phyloP scores from a whole-genome alignment of 2,888 invertebrate species.

The Perizoma affinitatum region DNA sequence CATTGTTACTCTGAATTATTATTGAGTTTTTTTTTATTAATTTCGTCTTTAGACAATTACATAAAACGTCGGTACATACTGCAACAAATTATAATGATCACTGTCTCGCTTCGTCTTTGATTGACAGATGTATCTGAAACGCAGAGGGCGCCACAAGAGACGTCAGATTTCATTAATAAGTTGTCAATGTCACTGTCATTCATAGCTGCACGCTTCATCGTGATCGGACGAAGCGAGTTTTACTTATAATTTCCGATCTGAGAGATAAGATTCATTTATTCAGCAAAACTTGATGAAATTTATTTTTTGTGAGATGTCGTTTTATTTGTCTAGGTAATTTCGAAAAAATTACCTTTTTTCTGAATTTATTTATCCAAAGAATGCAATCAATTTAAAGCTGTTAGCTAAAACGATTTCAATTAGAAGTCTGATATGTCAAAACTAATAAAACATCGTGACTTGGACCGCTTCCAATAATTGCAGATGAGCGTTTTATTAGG shows the following conservation, averaged over 20 bases:
- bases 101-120: constrained; percentile 35
- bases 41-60: constrained; percentile 20
- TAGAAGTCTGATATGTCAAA: constrained; percentile 57
- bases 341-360: background rate
- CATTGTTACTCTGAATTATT: too few relatives aligned
- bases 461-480: constrained; percentile 73
- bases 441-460: constrained; percentile 61
- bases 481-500: constrained; percentile 58
- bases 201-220: constrained; percentile 18
- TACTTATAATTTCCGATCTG: too few relatives aligned
- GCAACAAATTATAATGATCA: constrained; percentile 24
- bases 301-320: too few relatives aligned
- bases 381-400: constrained; percentile 37
- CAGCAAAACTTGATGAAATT: background rate
- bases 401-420: constrained; percentile 63
- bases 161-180: constrained; percentile 59
- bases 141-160: constrained; percentile 50
- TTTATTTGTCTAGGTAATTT: background rate
- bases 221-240: constrained; percentile 1
- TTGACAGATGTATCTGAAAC: constrained; percentile 40
- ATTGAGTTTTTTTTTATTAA: too few relatives aligned
- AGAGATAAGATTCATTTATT: too few relatives aligned
- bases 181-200: constrained; percentile 59
- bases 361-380: constrained; percentile 7
- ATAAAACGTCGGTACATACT: constrained; percentile 1